phyloP scores from a whole-genome alignment of 2,888 invertebrate genomes.

The Sinelater perroti region DNA sequence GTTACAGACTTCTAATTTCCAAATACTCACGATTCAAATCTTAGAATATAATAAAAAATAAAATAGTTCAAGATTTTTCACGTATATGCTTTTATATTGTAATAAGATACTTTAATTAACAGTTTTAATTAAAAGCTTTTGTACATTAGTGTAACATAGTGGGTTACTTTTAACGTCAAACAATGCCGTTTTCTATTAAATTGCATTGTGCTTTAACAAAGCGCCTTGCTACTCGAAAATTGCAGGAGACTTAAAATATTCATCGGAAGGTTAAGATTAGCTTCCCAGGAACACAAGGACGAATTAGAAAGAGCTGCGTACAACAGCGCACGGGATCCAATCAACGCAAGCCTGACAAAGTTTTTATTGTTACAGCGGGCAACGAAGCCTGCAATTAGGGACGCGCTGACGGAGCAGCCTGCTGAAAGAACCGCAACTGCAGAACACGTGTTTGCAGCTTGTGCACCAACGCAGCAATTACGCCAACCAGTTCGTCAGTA shows the following conservation, averaged over 20 bases:
- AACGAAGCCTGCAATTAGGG: constrained; percentile 40
- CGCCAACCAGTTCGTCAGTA: not conserved
- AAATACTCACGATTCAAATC: too few relatives aligned
- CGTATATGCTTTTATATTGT: too few relatives aligned
- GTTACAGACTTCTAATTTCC: too few relatives aligned
- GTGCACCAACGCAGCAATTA: not conserved
- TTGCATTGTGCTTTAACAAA: too few relatives aligned
- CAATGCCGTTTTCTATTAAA: too few relatives aligned
- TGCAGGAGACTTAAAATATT: constrained; percentile 8
- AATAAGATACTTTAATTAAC: too few relatives aligned
- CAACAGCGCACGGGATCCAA: constrained; percentile 45
- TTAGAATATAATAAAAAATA: too few relatives aligned
- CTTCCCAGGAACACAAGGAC: not conserved
- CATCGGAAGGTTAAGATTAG: constrained; percentile 8
- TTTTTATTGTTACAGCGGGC: constrained; percentile 51
- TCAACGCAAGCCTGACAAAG: constrained; percentile 51
- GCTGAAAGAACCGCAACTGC: constrained; percentile 37
- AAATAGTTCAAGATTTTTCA: too few relatives aligned
- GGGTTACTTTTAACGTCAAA: too few relatives aligned
- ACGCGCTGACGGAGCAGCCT: constrained; percentile 40
- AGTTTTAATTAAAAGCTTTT: too few relatives aligned
- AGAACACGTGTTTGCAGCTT: constrained; percentile 28
- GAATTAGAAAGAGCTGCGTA: constrained; percentile 11
- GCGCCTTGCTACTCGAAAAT: too few relatives aligned
- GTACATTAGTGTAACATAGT: too few relatives aligned